Conservation (phyloP, 2,888 invertebrate genomes). For the Rhopalosiphum nymphaeae region DNA sequence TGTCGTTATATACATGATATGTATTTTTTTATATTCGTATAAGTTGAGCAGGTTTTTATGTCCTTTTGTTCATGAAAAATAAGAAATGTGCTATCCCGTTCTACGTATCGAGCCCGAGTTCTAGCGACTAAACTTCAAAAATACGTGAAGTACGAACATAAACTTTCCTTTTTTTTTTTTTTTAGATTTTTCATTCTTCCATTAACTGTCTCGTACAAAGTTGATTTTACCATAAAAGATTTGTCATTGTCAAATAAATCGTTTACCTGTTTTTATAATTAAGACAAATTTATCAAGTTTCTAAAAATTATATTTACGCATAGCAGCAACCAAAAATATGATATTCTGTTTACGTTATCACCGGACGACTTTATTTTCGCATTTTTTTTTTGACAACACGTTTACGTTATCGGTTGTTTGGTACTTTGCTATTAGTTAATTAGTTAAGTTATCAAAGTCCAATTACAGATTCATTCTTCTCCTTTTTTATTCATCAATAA, state of each 20-base stretch:
- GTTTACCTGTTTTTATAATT: too few species aligned
- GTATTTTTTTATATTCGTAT: too few species aligned
- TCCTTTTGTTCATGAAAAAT: too few species aligned
- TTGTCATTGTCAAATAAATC: neutral
- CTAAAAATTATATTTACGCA: neutral
- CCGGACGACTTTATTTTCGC: neutral
- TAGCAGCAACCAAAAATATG: neutral
- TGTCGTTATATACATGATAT: too few species aligned
- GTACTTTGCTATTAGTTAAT: neutral
- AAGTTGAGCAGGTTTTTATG: too few species aligned
- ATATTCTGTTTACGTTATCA: neutral
- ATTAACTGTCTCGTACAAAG: too few species aligned
- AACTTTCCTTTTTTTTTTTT: neutral
- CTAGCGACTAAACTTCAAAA: too few species aligned
- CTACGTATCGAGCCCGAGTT: too few species aligned
- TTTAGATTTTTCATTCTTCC: neutral
- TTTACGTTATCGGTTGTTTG: too few species aligned
- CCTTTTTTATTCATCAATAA: neutral
- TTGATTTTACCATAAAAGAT: neutral
- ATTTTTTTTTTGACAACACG: neutral
- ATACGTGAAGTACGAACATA: neutral
- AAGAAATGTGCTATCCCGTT: too few species aligned
- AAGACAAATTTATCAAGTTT: neutral
- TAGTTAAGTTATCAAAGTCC: neutral
- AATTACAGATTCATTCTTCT: neutral